Percentiles rank a stretch among this genome's conserved stretches.
Conservation (phyloP, 2,797 vertebrate species). For the Diplodus puntazzo region DNA sequence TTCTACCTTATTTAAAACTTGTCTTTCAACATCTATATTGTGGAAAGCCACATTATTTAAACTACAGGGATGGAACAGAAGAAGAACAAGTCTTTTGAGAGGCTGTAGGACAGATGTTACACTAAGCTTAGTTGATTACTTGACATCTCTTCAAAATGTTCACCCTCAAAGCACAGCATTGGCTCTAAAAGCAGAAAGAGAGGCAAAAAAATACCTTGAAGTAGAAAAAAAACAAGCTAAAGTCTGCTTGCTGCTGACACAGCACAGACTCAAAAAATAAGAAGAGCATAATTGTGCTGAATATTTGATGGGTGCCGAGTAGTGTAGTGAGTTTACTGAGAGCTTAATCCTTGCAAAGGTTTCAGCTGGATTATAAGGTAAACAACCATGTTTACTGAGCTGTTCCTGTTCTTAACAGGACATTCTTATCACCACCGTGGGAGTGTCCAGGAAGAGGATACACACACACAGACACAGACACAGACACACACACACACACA, state of each 20-base stretch:
- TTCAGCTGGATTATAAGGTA: conserved; percentile 60
- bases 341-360: conserved; percentile 36
- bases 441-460: conserved; percentile 63
- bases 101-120: conserved; percentile 17
- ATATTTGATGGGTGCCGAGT: conserved; percentile 21
- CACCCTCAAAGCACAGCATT: neutral
- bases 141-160: neutral
- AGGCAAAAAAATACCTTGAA: neutral
- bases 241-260: neutral
- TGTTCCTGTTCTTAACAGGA: conserved; percentile 74
- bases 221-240: neutral
- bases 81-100: conserved; percentile 15
- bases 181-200: conserved; percentile 5
- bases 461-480: conserved; percentile 34
- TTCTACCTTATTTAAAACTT: neutral
- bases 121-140: conserved; percentile 3
- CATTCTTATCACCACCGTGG: conserved; percentile 63
- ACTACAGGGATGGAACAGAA: neutral
- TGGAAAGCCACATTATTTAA: neutral
- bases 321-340: conserved; percentile 32
- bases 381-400: conserved; percentile 75
- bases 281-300: conserved; percentile 7
- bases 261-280: conserved; percentile 3
- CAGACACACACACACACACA: conserved; percentile 14
- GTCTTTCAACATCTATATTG: neutral